phyloP scores from a whole-genome alignment of 2,113 vertebrate genomes.

The Peromyscus maniculatus region DNA sequence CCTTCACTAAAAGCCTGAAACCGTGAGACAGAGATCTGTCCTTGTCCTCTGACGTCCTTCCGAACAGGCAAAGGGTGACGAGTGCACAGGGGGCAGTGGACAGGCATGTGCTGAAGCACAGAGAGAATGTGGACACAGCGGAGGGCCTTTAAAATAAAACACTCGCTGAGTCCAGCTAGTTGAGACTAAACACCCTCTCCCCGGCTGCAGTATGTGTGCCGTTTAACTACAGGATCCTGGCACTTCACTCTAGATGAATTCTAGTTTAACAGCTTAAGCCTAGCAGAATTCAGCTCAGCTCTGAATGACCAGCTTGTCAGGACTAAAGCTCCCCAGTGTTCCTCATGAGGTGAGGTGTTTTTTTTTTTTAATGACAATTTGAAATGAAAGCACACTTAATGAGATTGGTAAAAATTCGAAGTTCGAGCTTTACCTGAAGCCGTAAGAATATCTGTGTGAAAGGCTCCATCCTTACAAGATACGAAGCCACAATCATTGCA shows the following conservation, averaged over 20 bases:
- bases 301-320: not conserved
- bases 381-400: not conserved
- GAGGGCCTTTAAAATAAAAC: not conserved
- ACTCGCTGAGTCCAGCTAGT: not conserved
- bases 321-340: not conserved
- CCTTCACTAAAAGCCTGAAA: not conserved
- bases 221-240: not conserved
- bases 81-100: not conserved
- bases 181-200: not conserved
- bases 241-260: not conserved
- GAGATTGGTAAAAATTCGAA: not conserved
- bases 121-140: not conserved
- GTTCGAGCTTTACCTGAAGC: slow-evolving; percentile 91
- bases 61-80: not conserved
- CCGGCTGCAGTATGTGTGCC: not conserved
- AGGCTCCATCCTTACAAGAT: slow-evolving; percentile 98
- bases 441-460: slow-evolving; percentile 99
- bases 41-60: not conserved
- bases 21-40: not conserved
- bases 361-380: slow-evolving; percentile 8
- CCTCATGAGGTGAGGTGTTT: not conserved
- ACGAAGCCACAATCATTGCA: slow-evolving; percentile 99
- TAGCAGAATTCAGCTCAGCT: not conserved
- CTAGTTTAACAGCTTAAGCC: not conserved
- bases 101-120: not conserved